Base-by-base conservation (phyloP, 2,113 vertebrate species). In the Mus pahari region DNA sequence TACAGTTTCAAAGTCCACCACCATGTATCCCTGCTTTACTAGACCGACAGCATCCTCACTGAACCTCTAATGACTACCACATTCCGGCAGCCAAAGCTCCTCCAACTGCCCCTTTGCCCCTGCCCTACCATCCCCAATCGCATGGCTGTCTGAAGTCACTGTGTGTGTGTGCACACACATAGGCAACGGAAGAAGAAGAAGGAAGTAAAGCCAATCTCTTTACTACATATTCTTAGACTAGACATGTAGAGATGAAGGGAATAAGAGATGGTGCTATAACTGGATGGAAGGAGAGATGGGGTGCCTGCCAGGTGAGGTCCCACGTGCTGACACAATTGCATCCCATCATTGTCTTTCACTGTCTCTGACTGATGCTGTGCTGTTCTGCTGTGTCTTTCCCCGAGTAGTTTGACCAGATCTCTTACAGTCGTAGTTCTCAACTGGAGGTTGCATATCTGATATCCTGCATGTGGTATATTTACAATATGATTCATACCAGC, bases 21-120 rank as follows among this genome's bases (percentile, higher is more conserved):
- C 83, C 95, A 93, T 36, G 93, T 58, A 96, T 64, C 83, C 28
- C 84, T 24, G 48, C 74, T 86, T 91, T 70, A 20, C 36, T 83
- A 64, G 90, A 83, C 82, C 22, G 81, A 60, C 6, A 0, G 53
- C 22, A 1, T 13, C 60, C 39, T 83, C 11, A 6, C 86, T 60
- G 20, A 39, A 55, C 89, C 89, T 78, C 73, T 11, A 22, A 28
- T 1, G 14, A 13, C 0, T 0, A 3, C 87, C 89, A 22, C 0
- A 3, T 74, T 89, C 66, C 42, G 64, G 81, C 84, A 74, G 78
- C 77, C 94, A 82, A 66, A 64, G 81, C 88, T 39, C 79, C 77
- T 77, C 73, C 90, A n/a, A 22, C 91, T 71, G 82, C n/a, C 78
- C 22, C 92, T 77, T 45, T 62, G 71, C 24, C 36, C 50, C 58